Base-by-base conservation (phyloP, 2,113 vertebrate species). In the Zosterops pallidus region DNA sequence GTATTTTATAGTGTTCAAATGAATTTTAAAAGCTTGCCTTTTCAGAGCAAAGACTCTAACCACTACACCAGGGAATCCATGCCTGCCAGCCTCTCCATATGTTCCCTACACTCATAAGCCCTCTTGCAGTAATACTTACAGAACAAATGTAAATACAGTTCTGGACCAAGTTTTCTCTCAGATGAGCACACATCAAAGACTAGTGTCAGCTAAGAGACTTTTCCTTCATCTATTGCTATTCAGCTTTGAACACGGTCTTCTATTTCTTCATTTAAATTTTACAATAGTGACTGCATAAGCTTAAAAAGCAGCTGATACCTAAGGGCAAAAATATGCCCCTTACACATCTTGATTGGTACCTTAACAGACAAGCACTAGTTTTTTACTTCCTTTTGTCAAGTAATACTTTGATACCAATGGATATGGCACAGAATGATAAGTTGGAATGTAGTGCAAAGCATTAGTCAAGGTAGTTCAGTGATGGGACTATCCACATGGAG, bases 181-280 rank as follows among this genome's bases (percentile, higher is more conserved):
- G 96, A 96, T 96, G 97, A 97, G 69, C 80, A 94, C 91, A 97
- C 97, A 97, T 98, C 96, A 98, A 97, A 98, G 97, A 75, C 70
- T 75, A 67, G 21, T 64, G 83, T 90, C 82, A 86, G 77, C 72
- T 90, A 97, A 95, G 92, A 97, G 92, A 89, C 52, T 97, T 96
- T 92, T 67, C 63, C 95, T 96, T 95, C 77, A 92, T 96, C 89
- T 96, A 86, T 89, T 77, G 88, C 82, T 93, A 49, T 92, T 71
- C 62, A 96, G 76, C 83, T 63, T 90, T 96, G 93, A 93, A 96
- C 56, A 52, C 49, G 37, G 9, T 65, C 65, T 92, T 95, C 55
- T 72, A 46, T 78, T 91, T 93, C 80, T 89, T 92, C 39, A 86
- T 93, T 94, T 96, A 93, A 95, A 93, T 94, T 96, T 94, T 90